Evolutionary conservation across 1,140 invertebrate species (phyloP).

Genomic region (Aphelenchoides besseyi): DNA sequence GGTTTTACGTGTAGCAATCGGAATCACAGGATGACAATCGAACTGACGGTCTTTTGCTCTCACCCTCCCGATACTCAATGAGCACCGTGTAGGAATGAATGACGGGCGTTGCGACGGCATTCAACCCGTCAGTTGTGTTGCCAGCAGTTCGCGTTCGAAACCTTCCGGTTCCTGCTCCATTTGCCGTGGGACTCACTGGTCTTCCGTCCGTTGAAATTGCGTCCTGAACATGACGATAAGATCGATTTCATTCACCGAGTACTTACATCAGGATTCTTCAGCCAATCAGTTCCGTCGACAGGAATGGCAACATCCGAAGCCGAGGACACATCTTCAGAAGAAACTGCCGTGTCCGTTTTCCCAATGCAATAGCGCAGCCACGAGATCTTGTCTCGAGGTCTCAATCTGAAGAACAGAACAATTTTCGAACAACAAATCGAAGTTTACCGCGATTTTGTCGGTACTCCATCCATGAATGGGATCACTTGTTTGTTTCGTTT

Average conservation of each 20-base stretch:
- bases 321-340: conserved; percentile 35
- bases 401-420: conserved; percentile 4
- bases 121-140: neutral
- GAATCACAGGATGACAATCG: conserved; percentile 50
- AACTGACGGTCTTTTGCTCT: conserved; percentile 51
- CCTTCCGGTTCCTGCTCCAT: conserved; percentile 12
- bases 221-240: neutral
- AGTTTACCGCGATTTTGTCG: conserved; percentile 15
- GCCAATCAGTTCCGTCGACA: conserved; percentile 7
- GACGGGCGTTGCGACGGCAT: neutral
- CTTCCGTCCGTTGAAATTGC: neutral
- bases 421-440: neutral
- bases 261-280: conserved; percentile 4
- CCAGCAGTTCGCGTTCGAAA: neutral
- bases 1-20: conserved; percentile 61
- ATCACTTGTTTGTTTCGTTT: conserved; percentile 21
- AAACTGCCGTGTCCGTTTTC: conserved; percentile 31
- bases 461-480: conserved; percentile 25
- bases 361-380: conserved; percentile 37
- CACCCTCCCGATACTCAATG: conserved; percentile 49
- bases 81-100: conserved; percentile 42
- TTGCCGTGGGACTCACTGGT: conserved; percentile 14
- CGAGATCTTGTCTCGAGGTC: conserved; percentile 27
- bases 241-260: neutral
- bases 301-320: conserved; percentile 26